Conservation (phyloP, 2,888 invertebrate genomes). For the Drosophila paranaensis region DNA sequence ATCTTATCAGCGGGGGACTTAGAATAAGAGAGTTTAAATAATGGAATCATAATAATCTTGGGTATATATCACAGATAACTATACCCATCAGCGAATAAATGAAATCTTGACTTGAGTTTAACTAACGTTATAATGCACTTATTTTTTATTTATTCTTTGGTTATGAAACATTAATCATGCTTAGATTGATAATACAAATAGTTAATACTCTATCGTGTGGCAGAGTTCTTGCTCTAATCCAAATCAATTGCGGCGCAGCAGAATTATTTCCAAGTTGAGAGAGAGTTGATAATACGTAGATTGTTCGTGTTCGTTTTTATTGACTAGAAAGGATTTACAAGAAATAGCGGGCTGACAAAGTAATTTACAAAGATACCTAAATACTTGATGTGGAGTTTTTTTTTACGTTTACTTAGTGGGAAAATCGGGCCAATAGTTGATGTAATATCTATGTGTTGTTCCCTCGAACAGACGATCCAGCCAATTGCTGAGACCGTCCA, state of each 20-base stretch:
- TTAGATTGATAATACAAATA: constrained; percentile 35
- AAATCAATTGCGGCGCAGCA: constrained; percentile 3
- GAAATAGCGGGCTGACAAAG: constrained; percentile 28
- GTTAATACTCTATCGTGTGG: constrained; percentile 29
- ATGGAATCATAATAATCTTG: constrained; percentile 11
- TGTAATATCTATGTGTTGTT: constrained; percentile 96
- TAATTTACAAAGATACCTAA: constrained; percentile 45
- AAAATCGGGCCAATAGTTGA: constrained; percentile 99
- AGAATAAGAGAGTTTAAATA: constrained; percentile 25
- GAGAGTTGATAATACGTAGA: constrained; percentile 24
- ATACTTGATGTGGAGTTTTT: constrained; percentile 3
- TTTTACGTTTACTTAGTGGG: constrained; percentile 88
- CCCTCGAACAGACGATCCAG: constrained; percentile 98
- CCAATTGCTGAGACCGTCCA: constrained; percentile 98
- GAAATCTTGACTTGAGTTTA: constrained; percentile 43
- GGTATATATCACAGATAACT: constrained; percentile 55
- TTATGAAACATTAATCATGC: constrained; percentile 48
- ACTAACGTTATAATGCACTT: constrained; percentile 47
- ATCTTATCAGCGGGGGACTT: constrained; percentile 18
- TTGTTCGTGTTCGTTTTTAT: constrained; percentile 29
- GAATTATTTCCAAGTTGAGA: constrained; percentile 9
- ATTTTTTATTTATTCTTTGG: constrained; percentile 56
- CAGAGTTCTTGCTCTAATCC: constrained; percentile 12
- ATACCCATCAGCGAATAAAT: constrained; percentile 55
- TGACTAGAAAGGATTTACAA: constrained; percentile 60